Evolutionary conservation across 2,797 vertebrate species (phyloP), one percentile per base, ranked within the genome.

Genomic region (Prunella strophiata): DNA sequence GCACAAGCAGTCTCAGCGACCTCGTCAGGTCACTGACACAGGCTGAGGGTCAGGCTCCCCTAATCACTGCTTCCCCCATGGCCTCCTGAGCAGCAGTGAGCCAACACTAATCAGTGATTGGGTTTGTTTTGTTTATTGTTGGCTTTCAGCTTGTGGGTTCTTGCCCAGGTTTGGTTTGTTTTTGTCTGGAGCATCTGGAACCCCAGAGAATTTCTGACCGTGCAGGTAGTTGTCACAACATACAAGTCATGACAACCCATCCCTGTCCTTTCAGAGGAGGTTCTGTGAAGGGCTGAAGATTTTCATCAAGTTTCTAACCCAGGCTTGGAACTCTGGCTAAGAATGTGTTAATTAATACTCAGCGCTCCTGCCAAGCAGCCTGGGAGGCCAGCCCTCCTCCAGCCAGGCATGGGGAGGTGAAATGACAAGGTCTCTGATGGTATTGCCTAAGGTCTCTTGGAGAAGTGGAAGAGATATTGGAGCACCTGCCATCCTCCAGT

Each of bases 1-100:
- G 47, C 43, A 57, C 0, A 0, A 65, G 66, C 57, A 38, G 36
- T 2, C 7, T 52, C 54, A 23, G 40, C 17, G 36, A 47, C 61
- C 61, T 57, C 1, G 0, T 16, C 36, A 9, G 51, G 11, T 36
- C 47, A 42, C 50, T 1, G 2, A 18, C 34, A 7, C 18, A 23
- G 52, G 48, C 58, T 55, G 57, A 48, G 26, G 51, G 34, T 74
- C 66, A 23, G 87, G 54, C 36, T 87, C 30, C 85, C 43, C 29
- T 40, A 22, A 43, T 38, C 67, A 20, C 66, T 63, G 43, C 18
- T 32, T 27, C 51, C 48, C 54, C 48, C 30, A 5, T 0, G 0
- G 5, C 38, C 55, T 73, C 26, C 63, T 52, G 40, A 67, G 68
- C 34, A 79, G 47, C n/a, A 71, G 20, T 1, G 7, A 81, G 36